phyloP scores from a whole-genome alignment of 2,797 vertebrate genomes.

The Diglossa cyanea region DNA sequence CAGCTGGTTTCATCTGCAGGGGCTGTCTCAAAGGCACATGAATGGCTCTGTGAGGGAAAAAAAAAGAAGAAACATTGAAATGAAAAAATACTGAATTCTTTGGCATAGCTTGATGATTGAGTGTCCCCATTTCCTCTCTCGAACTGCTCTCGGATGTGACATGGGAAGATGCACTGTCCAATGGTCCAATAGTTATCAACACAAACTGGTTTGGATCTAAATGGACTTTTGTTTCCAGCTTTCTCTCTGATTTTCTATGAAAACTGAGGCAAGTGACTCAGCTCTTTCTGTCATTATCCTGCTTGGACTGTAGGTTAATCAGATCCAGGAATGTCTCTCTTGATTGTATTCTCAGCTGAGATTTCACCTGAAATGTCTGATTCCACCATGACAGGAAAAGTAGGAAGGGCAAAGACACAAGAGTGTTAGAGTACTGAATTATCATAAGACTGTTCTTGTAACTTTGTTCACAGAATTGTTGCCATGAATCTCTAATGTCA shows the following conservation, averaged over 20 bases:
- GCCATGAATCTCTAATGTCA: neutral
- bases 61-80: neutral
- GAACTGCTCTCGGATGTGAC: neutral
- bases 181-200: neutral
- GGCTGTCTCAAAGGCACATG: neutral
- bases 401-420: neutral
- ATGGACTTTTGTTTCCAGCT: neutral
- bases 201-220: neutral
- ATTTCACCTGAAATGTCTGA: neutral
- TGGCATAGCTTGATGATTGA: neutral
- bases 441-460: neutral
- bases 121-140: neutral
- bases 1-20: neutral
- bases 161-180: neutral
- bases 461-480: neutral
- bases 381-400: neutral
- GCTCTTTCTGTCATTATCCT: neutral
- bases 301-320: neutral
- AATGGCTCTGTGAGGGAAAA: neutral
- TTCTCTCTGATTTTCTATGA: neutral
- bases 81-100: neutral
- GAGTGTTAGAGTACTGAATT: neutral
- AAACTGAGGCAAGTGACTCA: neutral
- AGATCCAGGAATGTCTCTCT: neutral
- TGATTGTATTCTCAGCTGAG: neutral